Base-by-base conservation (phyloP, 2,888 invertebrate species). In the Linyphia triangularis region DNA sequence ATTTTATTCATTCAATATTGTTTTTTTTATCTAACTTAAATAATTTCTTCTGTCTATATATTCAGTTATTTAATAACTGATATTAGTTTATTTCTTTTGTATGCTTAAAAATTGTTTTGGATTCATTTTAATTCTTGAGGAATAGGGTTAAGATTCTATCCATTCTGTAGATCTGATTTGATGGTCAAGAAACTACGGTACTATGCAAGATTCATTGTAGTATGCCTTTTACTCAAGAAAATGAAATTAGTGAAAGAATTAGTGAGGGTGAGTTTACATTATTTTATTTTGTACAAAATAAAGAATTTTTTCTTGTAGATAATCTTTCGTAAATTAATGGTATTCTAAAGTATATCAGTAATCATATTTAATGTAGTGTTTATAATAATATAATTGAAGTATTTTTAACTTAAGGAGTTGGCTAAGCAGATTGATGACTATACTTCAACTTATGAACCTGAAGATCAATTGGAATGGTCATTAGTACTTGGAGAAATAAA, bases 171-270 rank as follows among this genome's bases (percentile, higher is more conserved):
- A 91, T 93, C 98, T 91, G 98, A 99, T 93, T 93, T 99, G 90
- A 98, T 99, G 97, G 98, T 99, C 90, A 99, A 99, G 93, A 99
- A 99, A 93, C 94, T 99, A 82, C 93, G 94, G 88, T 99, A 98
- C 93, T 99, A 98, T 93, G 98, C 98, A 26, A 95, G 99, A 90
- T 99, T 98, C 93, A 98, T 99, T 92, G 98, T 98, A 81, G 98
- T 99, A 51, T 98, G 98, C 93, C 95, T 99, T 91, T 94, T 99
- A 91, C 94, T 99, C 90, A 97, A 98, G 93, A 97, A 97, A 93
- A 96, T 97, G 95, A 97, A 97, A 92, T 94, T 98, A 91, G 98
- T 99, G 81, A 94, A 96, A 88, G 98, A 99, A 93, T 94, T 99
- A 90, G 96, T 98, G 81, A 95, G 94, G 93, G 95, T 94, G 92